Percentiles rank a stretch among this genome's conserved stretches.
Conservation (phyloP, 2,888 invertebrate genomes). For the Rhingia campestris region DNA sequence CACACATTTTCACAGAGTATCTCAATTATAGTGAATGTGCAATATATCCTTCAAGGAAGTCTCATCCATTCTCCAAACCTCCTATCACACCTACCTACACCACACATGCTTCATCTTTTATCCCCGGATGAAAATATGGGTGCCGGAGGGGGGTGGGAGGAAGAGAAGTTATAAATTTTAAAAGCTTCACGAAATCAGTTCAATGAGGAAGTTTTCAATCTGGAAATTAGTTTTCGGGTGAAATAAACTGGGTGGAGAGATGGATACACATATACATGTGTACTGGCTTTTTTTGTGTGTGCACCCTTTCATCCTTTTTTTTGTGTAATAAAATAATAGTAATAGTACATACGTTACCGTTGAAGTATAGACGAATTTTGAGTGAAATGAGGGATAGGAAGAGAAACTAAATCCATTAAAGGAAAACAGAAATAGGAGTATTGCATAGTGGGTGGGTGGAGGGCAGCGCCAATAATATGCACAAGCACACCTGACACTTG, state of each 20-base stretch:
- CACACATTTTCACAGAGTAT: slow-evolving; percentile 63
- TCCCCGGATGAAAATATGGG: slow-evolving; percentile 63
- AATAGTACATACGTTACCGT: slow-evolving; percentile 37
- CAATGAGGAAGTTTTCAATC: slow-evolving; percentile 76
- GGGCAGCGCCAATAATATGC: slow-evolving; percentile 19
- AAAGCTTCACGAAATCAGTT: slow-evolving; percentile 75
- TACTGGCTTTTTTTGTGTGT: slow-evolving; percentile 1
- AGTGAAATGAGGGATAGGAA: slow-evolving; percentile 11
- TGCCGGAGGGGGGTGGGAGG: background rate
- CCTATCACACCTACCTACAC: background rate
- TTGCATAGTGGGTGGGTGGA: slow-evolving; percentile 6
- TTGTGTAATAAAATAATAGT: slow-evolving; percentile 69
- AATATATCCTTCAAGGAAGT: slow-evolving; percentile 71
- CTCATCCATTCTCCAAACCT: slow-evolving; percentile 60
- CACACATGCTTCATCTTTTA: slow-evolving; percentile 62
- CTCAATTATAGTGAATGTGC: slow-evolving; percentile 72
- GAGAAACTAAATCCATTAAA: slow-evolving; percentile 70
- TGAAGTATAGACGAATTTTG: slow-evolving; percentile 58
- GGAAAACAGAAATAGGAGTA: slow-evolving; percentile 39
- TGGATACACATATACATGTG: background rate
- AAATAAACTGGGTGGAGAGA: slow-evolving; percentile 46
- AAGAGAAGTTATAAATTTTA: slow-evolving; percentile 76
- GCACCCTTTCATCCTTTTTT: slow-evolving; percentile 1
- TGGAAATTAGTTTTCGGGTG: slow-evolving; percentile 75
- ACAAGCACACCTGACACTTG: slow-evolving; percentile 56